phyloP scores from a whole-genome alignment of 2,113 vertebrate genomes.

The Redunca redunca region DNA sequence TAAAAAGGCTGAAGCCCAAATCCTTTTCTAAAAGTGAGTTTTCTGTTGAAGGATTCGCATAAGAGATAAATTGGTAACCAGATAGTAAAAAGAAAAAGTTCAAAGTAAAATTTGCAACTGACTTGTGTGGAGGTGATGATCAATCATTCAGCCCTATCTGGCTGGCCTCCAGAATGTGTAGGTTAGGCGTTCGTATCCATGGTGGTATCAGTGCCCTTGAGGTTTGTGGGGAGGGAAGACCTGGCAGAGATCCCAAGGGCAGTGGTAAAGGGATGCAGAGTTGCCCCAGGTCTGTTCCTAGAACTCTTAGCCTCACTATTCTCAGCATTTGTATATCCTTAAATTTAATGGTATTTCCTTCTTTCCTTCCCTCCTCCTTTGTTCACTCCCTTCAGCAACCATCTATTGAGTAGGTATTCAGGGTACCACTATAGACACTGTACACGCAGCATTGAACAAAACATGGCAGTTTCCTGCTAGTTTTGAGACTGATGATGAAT shows the following conservation, averaged over 20 bases:
- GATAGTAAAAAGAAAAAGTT: not conserved
- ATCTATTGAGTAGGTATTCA: not conserved
- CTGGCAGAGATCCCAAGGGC: not conserved
- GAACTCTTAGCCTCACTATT: not conserved
- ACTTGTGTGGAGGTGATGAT: not conserved
- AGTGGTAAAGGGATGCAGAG: not conserved
- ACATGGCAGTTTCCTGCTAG: not conserved
- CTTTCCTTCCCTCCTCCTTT: not conserved
- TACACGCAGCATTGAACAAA: not conserved
- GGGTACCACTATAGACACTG: not conserved
- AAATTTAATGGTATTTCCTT: not conserved
- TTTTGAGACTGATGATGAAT: not conserved
- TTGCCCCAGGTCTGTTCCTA: not conserved
- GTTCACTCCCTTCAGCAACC: not conserved
- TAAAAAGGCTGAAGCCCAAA: not conserved
- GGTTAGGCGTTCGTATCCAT: not conserved
- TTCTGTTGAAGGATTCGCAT: not conserved
- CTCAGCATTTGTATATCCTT: not conserved
- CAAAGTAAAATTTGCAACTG: not conserved
- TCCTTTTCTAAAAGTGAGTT: not conserved
- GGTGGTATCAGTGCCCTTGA: not conserved
- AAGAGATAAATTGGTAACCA: not conserved
- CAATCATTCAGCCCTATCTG: not conserved
- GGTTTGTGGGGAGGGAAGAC: conserved; percentile 8
- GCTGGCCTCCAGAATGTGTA: conserved; percentile 4